These are phyloP conservation scores for Acrossocheilus wenchowensis DNA, from an alignment of 2,797 vertebrate species.

Conservation along the genomic window DNA sequence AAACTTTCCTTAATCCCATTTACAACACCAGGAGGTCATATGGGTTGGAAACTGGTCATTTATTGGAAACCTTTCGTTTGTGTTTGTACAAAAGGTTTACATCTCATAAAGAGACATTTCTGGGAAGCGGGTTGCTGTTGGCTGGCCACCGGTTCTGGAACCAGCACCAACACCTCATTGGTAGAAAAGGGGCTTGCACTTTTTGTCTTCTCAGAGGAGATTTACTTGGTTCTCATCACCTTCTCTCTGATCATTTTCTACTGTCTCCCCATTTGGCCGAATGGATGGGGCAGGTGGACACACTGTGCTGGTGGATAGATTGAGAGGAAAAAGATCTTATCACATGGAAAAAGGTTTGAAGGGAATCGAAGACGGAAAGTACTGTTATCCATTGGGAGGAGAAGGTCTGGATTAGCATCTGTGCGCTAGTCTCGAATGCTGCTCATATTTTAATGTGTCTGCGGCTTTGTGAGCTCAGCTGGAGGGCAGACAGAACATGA, in stretches of 20 bases:
- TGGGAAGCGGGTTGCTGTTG: not conserved
- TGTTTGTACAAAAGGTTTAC: not conserved
- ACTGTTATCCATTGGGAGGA: slow-evolving; percentile 47
- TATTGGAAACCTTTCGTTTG: slow-evolving; percentile 20
- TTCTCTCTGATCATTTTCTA: not conserved
- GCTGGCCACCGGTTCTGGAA: not conserved
- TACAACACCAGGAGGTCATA: slow-evolving; percentile 32
- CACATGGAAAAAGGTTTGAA: slow-evolving; percentile 24
- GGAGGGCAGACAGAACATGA: slow-evolving; percentile 73
- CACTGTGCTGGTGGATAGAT: slow-evolving; percentile 32
- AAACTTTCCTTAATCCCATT: slow-evolving; percentile 36
- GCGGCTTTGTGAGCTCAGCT: slow-evolving; percentile 71
- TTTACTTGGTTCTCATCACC: slow-evolving; percentile 5
- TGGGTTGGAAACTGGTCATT: not conserved
- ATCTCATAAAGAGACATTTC: slow-evolving; percentile 1
- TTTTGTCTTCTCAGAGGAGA: not conserved
- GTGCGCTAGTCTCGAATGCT: slow-evolving; percentile 57
- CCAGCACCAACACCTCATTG: not conserved
- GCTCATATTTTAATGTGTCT: slow-evolving; percentile 62
- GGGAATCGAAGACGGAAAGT: slow-evolving; percentile 20
- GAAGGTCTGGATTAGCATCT: slow-evolving; percentile 58
- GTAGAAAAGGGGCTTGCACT: not conserved
- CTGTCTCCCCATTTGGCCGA: not conserved
- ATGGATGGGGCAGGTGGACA: not conserved
- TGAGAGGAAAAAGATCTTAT: slow-evolving; percentile 44